Conservation (phyloP, 2,797 vertebrate species). For the Galago senegalensis region DNA sequence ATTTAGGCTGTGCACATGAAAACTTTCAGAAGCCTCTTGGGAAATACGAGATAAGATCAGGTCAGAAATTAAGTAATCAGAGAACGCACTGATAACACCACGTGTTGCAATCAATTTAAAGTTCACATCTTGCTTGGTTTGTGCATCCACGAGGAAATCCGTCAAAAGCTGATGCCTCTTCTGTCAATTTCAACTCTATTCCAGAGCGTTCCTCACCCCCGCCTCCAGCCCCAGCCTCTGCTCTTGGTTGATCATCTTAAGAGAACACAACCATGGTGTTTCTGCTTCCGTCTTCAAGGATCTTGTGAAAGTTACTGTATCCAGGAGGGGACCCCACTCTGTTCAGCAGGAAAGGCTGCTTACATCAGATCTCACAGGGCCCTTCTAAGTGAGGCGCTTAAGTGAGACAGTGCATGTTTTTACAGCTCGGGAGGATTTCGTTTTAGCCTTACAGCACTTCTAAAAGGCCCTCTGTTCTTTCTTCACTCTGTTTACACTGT, state of each 20-base stretch:
- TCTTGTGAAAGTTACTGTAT: rapidly evolving
- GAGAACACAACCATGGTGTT: background rate
- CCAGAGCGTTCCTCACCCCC: background rate
- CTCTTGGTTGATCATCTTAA: background rate
- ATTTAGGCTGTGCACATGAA: constrained; percentile 63
- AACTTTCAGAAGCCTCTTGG: constrained; percentile 73
- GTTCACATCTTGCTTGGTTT: constrained; percentile 71
- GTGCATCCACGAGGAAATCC: constrained; percentile 57
- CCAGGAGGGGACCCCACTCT: background rate
- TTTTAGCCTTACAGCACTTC: constrained; percentile 46
- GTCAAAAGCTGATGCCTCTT: constrained; percentile 5
- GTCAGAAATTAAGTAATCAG: constrained; percentile 77
- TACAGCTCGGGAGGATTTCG: constrained; percentile 21
- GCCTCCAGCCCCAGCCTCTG: background rate
- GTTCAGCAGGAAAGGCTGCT: background rate
- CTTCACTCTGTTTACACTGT: constrained; percentile 59
- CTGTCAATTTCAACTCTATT: background rate
- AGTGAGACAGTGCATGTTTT: background rate
- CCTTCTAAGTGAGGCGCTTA: background rate
- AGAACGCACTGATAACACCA: constrained; percentile 64
- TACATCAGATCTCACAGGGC: background rate
- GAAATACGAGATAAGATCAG: constrained; percentile 82
- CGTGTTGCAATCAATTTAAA: constrained; percentile 77
- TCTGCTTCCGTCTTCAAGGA: background rate
- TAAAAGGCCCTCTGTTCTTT: constrained; percentile 73